Evolutionary conservation across 2,888 invertebrate species (phyloP), one percentile per base, ranked within the genome.

Genomic region (Rhagophthalmus giganteus): DNA sequence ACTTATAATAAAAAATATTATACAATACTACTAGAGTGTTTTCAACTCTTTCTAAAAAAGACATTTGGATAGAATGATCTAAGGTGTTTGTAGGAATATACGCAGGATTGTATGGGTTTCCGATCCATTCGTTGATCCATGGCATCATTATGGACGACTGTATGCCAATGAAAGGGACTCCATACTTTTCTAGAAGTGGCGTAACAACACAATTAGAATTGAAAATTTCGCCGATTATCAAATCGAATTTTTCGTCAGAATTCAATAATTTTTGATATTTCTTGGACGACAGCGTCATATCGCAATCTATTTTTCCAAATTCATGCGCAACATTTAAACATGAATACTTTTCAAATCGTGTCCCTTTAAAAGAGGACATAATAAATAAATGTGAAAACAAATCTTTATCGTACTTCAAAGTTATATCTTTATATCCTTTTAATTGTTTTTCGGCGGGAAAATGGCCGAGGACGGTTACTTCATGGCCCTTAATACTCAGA

Each of bases 181-280:
- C 26, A 37, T 12, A 37, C 12, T 25, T 37, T 9, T 37, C 4
- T 4, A 37, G 12, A 9, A 37, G 4, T 10, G 41, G 41, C 1
- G 35, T 37, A 58, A 87, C 72, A 67, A 82, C 82, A 66, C 89
- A 88, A 64, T 89, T 86, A 37, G 81, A 80, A 57, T 86, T 86
- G 66, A 89, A 89, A 44, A 81, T 80, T 70, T 90, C 88, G 37
- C 82, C 75, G 0, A 90, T 67, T 4, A 87, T 76, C 0, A 89
- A 69, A 69, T 90, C 88, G 63, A 82, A 88, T 35, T 79, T 79
- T 1, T 74, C 71, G 56, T 47, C 25, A 2, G n/a, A 4, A 1
- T 32, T 30, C 6, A 47, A 14, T 7, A 47, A 47, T 13, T 26
- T 12, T 7, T 24, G 38, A 10, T 40, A 25, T 6, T 25, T 27